Conservation (phyloP, 2,113 vertebrate genomes). For the Aythya baeri region DNA sequence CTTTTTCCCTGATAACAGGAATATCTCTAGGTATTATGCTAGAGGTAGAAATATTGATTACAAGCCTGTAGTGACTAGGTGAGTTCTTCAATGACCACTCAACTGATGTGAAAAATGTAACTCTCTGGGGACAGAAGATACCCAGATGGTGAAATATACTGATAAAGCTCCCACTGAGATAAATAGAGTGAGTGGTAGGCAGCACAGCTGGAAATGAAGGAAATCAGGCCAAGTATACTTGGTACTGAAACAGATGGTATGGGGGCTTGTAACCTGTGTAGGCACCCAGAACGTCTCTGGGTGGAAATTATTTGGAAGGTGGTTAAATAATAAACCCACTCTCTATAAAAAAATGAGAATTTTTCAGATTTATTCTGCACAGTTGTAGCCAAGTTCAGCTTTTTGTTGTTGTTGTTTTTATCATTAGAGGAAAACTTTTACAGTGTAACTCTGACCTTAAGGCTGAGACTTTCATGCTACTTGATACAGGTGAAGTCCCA, state of each 20-base stretch:
- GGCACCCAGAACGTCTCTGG: background rate
- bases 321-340: background rate
- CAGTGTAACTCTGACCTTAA: background rate
- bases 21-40: background rate
- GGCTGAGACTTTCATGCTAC: background rate
- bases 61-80: background rate
- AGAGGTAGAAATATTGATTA: background rate
- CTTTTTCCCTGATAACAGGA: background rate
- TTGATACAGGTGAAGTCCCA: rapidly evolving
- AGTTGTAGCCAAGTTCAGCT: background rate
- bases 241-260: background rate
- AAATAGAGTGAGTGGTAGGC: background rate
- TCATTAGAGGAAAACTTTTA: background rate
- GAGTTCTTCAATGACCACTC: background rate
- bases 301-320: background rate
- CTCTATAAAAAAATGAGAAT: background rate
- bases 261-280: background rate
- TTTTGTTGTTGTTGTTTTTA: background rate
- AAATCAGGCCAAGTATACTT: background rate
- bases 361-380: background rate
- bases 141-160: background rate
- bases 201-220: background rate
- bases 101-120: background rate
- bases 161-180: background rate
- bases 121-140: background rate